Evolutionary conservation across 2,797 vertebrate genomes (phyloP), one percentile per base, ranked within the genome.

Genomic region (Rhinoraja longicauda): DNA sequence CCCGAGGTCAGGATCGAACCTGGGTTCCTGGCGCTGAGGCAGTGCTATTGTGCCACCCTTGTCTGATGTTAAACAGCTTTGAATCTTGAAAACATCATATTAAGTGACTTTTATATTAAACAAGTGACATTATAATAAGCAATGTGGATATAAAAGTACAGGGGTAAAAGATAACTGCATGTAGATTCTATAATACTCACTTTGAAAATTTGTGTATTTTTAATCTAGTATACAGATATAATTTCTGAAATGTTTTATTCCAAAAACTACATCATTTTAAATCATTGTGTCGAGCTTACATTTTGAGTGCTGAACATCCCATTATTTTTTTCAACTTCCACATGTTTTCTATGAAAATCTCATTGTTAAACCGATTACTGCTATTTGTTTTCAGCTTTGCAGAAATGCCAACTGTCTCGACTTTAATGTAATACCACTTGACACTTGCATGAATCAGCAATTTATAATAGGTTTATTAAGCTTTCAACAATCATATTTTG

Each of bases 361-460:
- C 67, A 90, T 90, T 70, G n/a, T 67, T 67, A 90, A 70, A 90
- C 86, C 90, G 70, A 72, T 91, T 39, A 91, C 32, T 39, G 21
- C 70, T 45, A 91, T 91, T 72, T 45, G 88, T 91, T 72, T 91
- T 64, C 67, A 39, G 67, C 88, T 91, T 73, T 72, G 67, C 32
- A 72, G 88, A 91, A 91, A 72, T 91, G 64, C 36, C 88, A 91
- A 73, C 17, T 26, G 19, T 45, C 88, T 91, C 91, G 64, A 72
- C 67, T 91, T 72, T 91, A 72, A 91, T 91, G 70, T 91, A 64
- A 70, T 72, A 91, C 36, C 57, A 64, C 88, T 12, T 67, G 45
- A 88, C 84, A 64, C 59, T 32, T 64, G 84, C 59, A 88, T 88
- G 15, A 70, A 91, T 91, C 9, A 72, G 32, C 32, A 90, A 90